Percentiles rank a stretch among this genome's conserved stretches.
phyloP scores from a whole-genome alignment of 2,888 invertebrate species.

The Lottia gigantea region DNA sequence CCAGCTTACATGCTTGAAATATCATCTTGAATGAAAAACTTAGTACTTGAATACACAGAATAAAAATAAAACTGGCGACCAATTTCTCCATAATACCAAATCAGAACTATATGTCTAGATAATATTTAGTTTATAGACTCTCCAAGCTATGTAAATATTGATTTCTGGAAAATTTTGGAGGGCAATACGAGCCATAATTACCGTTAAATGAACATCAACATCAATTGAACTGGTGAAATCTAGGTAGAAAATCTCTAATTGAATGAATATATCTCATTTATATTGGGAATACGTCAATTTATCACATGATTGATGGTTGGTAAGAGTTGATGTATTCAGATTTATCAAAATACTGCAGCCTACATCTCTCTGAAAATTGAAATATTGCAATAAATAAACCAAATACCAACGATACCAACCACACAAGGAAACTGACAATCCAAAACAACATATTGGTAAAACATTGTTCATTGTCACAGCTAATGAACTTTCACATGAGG shows the following conservation, averaged over 20 bases:
- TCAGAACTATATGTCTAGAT: background rate
- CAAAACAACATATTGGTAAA: no score
- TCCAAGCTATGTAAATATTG: background rate
- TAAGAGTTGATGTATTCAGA: background rate
- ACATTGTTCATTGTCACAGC: no score
- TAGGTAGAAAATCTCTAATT: background rate
- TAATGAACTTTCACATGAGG: no score
- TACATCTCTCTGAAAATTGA: no score
- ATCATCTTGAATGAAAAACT: no score
- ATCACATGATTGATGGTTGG: background rate
- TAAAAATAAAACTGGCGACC: background rate
- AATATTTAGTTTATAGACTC: constrained; percentile 2
- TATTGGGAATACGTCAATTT: background rate
- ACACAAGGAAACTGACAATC: no score
- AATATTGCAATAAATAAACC: no score
- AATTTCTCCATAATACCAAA: background rate
- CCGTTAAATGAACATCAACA: constrained; percentile 1
- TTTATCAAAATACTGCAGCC: no score
- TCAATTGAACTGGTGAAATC: background rate
- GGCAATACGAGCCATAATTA: background rate
- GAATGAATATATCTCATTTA: background rate
- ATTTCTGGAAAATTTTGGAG: background rate
- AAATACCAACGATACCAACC: no score
- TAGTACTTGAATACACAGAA: no score
- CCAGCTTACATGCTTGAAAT: no score